These are phyloP conservation scores for Phaethornis superciliosus DNA, from an alignment of 2,113 vertebrate genomes.

Conservation along the genomic window DNA sequence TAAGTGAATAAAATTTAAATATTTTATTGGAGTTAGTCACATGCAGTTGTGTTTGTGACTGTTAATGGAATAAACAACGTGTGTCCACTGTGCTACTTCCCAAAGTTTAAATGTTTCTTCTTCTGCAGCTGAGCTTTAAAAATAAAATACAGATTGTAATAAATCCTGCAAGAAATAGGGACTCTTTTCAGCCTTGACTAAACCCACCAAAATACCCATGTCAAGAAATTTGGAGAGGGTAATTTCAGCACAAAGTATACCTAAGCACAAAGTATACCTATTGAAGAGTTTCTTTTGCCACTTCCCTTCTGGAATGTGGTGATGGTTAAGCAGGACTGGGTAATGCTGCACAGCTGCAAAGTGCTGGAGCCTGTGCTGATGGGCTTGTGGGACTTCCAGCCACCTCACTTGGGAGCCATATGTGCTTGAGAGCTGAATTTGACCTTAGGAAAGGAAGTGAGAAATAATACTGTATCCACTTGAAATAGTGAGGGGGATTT, in stretches of 20 bases:
- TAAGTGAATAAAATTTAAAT: background rate
- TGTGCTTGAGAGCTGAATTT: background rate
- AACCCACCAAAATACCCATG: background rate
- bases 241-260: background rate
- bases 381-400: conserved; percentile 35
- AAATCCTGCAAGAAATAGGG: background rate
- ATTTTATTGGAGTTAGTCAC: background rate
- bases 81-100: background rate
- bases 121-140: background rate
- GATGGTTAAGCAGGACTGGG: background rate
- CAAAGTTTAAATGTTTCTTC: background rate
- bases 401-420: background rate
- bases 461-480: background rate
- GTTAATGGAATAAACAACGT: background rate
- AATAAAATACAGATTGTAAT: background rate
- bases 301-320: background rate
- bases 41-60: background rate
- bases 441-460: conserved; percentile 56
- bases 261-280: background rate
- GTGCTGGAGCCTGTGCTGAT: background rate
- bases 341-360: conserved; percentile 7
- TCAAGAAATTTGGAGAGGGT: background rate
- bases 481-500: background rate
- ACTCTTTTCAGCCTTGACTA: background rate
- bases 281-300: background rate